Base-by-base conservation (phyloP, 2,888 invertebrate species). In the Caenorhabditis sp. region DNA sequence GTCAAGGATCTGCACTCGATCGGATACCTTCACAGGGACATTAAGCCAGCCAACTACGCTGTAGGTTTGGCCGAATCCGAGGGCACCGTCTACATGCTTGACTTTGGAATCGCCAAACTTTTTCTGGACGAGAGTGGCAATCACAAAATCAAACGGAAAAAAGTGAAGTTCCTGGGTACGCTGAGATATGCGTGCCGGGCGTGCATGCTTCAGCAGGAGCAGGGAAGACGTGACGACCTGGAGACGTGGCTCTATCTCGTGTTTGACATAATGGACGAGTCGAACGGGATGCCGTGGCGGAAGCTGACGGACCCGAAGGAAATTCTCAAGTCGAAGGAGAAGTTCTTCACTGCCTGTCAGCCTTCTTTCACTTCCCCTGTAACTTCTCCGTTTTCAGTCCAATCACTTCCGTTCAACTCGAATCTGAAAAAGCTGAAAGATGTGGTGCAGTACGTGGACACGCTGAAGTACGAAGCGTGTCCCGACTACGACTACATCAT, bases 131-230 rank as follows among this genome's bases (percentile, higher is more conserved):
- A 65, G 37, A 65, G 63, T 5, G 73, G 73, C 9, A 58, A 55
- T 3, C 68, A 70, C 45, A 72, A 76, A 11, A 46, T 43, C 13
- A 52, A 27, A 20, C 39, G 81, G 17, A 71, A 75, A 26, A 79
- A 73, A 30, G 80, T 78, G 26, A 82, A 79, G 50, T 82, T 82
- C 41, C 53, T 82, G 20, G 82, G 82, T 46, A 82, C 82, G 1
- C 32, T 79, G n/a, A 9, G 82, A 32, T 82, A 77, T 30, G 79
- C 82, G 0, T 53, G 74, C 8, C 50, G 82, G 4, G 79, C 77
- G 0, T 80, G 80, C 52, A 79, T 80, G 68, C 41, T 56, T 7
- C 66, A 73, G 4, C 11, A 71, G 48, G 82, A 82, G 30, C 82
- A 82, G 35, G 80, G 79, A 39, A 41, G 82, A 17, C 77, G 77